Evolutionary conservation across 64 coral and sea anemone species (phyloP).

Genomic region (Montipora efflorescens): DNA sequence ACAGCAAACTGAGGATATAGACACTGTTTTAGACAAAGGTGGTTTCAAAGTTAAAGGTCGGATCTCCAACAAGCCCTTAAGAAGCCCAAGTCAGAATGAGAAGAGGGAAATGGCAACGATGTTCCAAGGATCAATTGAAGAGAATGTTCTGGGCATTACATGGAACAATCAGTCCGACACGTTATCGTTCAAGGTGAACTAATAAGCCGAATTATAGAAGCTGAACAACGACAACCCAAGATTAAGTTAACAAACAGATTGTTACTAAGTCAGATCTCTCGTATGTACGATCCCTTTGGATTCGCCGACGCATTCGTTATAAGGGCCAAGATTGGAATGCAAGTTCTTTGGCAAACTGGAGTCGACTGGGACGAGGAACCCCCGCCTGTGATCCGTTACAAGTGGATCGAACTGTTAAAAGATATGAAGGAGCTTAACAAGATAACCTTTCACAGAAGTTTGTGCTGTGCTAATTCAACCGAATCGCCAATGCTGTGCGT

Average conservation of each 20-base stretch:
- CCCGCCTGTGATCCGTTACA: background rate
- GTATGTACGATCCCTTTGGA: slow-evolving; percentile 64
- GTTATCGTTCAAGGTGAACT: background rate
- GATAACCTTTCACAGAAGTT: slow-evolving; percentile 41
- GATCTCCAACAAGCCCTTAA: slow-evolving; percentile 21
- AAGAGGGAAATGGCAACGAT: background rate
- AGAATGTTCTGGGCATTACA: background rate
- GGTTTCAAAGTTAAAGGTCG: slow-evolving; percentile 22
- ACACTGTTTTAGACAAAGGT: slow-evolving; percentile 17
- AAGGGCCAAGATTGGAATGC: slow-evolving; percentile 54
- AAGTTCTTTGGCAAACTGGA: slow-evolving; percentile 51
- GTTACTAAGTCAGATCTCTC: slow-evolving; percentile 49
- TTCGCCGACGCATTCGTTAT: slow-evolving; percentile 43
- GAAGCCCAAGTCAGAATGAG: background rate
- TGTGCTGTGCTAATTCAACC: slow-evolving; percentile 1
- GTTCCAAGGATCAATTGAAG: background rate
- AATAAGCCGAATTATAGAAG: background rate
- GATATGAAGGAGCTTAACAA: slow-evolving; percentile 55
- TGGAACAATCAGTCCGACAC: slow-evolving; percentile 4
- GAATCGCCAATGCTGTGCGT: slow-evolving; percentile 43
- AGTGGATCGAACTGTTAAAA: slow-evolving; percentile 46
- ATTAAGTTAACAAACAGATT: background rate
- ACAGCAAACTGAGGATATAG: slow-evolving; percentile 10
- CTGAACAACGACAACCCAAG: background rate
- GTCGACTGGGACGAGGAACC: slow-evolving; percentile 41